Evolutionary conservation across 2,888 invertebrate genomes (phyloP).

Genomic region (Microctonus brassicae): DNA sequence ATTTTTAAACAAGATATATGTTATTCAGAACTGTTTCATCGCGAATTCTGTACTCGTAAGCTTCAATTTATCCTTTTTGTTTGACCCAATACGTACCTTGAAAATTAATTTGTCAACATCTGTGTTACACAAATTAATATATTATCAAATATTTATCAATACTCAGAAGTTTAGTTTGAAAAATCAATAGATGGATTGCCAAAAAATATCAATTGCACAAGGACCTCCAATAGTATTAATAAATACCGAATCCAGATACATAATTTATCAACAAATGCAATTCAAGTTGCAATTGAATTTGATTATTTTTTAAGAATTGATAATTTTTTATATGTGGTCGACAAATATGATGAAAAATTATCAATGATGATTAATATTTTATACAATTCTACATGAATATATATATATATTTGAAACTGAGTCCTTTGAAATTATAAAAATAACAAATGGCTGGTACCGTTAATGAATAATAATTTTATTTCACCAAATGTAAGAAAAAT

Average conservation of each 20-base stretch:
- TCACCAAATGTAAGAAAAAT: too few species aligned
- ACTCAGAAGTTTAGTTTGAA: not conserved
- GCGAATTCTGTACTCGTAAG: not conserved
- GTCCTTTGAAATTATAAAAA: not conserved
- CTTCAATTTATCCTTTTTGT: not conserved
- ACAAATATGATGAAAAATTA: conserved; percentile 12
- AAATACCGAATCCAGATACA: too few species aligned
- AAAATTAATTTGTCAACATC: too few species aligned
- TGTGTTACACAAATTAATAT: too few species aligned
- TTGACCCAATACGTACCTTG: not conserved
- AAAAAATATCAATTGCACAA: not conserved
- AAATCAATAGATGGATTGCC: conserved; percentile 8
- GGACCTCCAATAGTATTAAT: not conserved
- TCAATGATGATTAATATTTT: conserved; percentile 36
- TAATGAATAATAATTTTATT: not conserved
- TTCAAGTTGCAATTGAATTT: not conserved
- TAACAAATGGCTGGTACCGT: not conserved
- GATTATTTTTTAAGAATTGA: not conserved
- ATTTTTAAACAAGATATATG: too few species aligned
- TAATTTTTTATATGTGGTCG: conserved; percentile 20
- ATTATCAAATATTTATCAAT: not conserved
- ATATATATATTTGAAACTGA: conserved; percentile 28
- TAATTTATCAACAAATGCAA: too few species aligned
- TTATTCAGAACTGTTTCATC: too few species aligned
- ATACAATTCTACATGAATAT: conserved; percentile 35